Evolutionary conservation across 2,888 invertebrate species (phyloP), one percentile per base, ranked within the genome.

Genomic region (Icerya purchasi): DNA sequence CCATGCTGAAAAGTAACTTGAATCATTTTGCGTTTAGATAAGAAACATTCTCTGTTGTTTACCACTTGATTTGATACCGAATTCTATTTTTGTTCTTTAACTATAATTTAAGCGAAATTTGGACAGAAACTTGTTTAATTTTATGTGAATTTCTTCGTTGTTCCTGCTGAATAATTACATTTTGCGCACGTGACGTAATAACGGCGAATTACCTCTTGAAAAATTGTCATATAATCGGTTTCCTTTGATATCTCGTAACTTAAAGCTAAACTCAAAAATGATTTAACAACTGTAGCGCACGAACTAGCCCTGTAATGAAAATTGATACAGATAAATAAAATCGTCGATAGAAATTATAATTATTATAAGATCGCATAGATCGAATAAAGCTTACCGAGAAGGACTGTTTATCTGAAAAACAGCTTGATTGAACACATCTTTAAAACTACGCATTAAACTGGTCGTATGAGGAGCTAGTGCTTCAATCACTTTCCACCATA

Each of bases 401-500:
- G 52, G 22, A 21, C 8, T 23, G 2, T 59, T 19, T 2, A 59
- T 56, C 5, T 62, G 64, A 53, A 64, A 61, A n/a, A 65, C 50
- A 1, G 63, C 58, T 24, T 65, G 64, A 56, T 64, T 59, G 10
- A 65, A 62, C 8, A 62, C 59, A 19, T 61, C 58, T 58, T 62
- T 66, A 2, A 65, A 36, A 5, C 57, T 56, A 20, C 64, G 56
- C 60, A 67, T 62, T 5, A 60, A 51, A 8, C 59, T 57, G 1
- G 72, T 70, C 1, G 72, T 69, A 57, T 73, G 71, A 0, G 72
- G 72, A 0, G 65, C 67, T 8, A 69, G 62, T 3, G 68, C 66
- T 24, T 73, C 72, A 1, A 74, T 67, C 1, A 73, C 68, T 18
- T 65, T 67, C 73, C 74, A 74, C 74, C 74, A 74, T 50, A 73